Evolutionary conservation across 1,140 invertebrate genomes (phyloP).

Genomic region (Palaemon carinicauda): DNA sequence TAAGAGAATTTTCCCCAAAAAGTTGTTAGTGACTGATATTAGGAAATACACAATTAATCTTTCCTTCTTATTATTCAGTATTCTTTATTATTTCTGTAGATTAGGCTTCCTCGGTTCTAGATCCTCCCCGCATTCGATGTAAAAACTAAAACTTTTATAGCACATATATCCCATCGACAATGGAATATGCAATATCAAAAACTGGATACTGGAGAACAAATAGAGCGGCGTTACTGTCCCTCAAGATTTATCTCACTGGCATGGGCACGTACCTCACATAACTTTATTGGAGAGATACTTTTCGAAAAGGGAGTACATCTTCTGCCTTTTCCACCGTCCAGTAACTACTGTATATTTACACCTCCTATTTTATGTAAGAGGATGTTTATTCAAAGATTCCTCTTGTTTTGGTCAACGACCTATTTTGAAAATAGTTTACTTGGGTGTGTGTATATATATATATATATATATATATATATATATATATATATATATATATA

Average conservation of each 20-base stretch:
- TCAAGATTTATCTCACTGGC: too few species aligned
- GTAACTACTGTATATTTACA: background rate
- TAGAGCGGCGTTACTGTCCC: too few species aligned
- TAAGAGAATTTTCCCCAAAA: too few species aligned
- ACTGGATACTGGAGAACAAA: too few species aligned
- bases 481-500: slow-evolving; percentile 11
- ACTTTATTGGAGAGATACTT: too few species aligned
- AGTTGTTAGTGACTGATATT: background rate
- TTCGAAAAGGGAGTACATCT: too few species aligned
- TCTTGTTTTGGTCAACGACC: background rate
- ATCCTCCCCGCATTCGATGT: background rate
- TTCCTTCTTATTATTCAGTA: background rate
- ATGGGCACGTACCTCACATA: too few species aligned
- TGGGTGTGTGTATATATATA: background rate
- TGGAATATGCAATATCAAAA: background rate
- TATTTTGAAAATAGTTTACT: background rate
- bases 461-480: background rate
- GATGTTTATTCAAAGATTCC: background rate
- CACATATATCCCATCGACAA: background rate
- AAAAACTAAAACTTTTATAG: background rate
- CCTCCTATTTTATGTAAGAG: too few species aligned
- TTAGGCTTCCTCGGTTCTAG: background rate
- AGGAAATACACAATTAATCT: background rate
- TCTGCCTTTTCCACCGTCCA: too few species aligned
- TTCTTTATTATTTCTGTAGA: background rate